Base-by-base conservation (phyloP, 2,797 vertebrate genomes). In the Danio albolineatus region DNA sequence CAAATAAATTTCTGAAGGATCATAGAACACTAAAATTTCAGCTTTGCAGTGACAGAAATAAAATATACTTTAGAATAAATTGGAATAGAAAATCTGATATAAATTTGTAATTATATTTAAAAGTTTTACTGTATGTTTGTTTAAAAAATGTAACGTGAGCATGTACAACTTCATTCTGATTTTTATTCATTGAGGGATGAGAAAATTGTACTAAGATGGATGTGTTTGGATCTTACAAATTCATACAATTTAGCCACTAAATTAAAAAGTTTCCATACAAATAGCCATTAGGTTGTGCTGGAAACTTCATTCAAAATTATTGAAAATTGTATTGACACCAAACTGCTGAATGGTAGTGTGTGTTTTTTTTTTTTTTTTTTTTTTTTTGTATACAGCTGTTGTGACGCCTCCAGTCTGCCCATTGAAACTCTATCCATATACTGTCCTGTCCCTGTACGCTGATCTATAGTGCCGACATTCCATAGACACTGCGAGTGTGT, bases 361-460 rank as follows among this genome's bases (percentile, higher is more conserved):
- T 76, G n/a, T 28, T 28, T 28, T 28, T 28, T 39, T 65, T 14
- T 49, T 12, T 56, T n/a, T n/a, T n/a, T 28, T 28, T 28, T 28
- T 28, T 39, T 65, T 14, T 49, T 12, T 56, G 56, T 6, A 19
- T 16, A 54, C 65, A 77, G 49, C 73, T 78, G 76, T 61, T 60
- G 43, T 77, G 56, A 80, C 10, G 9, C 67, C 49, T 57, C 75
- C 13, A 9, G 77, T 79, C 76, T 66, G 76, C 21, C 49, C 62
- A 36, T 82, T 81, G 53, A 76, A 82, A 84, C 60, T n/a, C 39
- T 66, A 74, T 82, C 73, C 69, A 70, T 73, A 79, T 38, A 73
- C 67, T 59, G 81, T 72, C 56, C 13, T 12, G 13, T 59, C 78
- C 76, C 46, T 77, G 80, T 73, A 74, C 44, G 43, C 28, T 66